Percentiles rank a stretch among this genome's conserved stretches.
phyloP scores from a whole-genome alignment of 2,797 vertebrate genomes.

The Aldrovandia affinis region DNA sequence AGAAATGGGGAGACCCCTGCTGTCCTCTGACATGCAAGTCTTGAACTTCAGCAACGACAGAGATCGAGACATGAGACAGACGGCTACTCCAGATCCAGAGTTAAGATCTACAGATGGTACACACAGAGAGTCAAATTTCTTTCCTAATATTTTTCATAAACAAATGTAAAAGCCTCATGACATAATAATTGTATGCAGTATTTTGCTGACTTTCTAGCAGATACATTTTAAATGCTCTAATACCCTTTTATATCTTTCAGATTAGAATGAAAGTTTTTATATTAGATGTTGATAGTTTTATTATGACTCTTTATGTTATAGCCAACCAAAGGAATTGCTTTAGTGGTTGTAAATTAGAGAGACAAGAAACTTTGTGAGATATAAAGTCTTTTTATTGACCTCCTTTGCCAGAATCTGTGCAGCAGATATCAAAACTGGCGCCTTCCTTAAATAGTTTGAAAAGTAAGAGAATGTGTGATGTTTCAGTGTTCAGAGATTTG shows the following conservation, averaged over 20 bases:
- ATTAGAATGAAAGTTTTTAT: not conserved
- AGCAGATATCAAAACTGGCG: slow-evolving; percentile 8
- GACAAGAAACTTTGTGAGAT: not conserved
- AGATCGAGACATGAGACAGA: too few species aligned
- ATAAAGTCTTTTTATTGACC: not conserved
- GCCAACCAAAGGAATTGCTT: not conserved
- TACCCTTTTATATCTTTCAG: not conserved
- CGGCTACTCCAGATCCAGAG: too few species aligned
- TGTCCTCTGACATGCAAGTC: too few species aligned
- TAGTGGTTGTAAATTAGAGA: slow-evolving; percentile 1
- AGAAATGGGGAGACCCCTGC: too few species aligned
- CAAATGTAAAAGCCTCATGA: too few species aligned
- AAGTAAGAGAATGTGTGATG: too few species aligned
- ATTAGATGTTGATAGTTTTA: not conserved
- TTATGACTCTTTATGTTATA: slow-evolving; percentile 1
- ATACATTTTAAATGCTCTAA: not conserved
- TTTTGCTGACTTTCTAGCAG: not conserved
- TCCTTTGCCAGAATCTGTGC: not conserved
- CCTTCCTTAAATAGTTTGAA: slow-evolving; percentile 3
- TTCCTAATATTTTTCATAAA: too few species aligned
- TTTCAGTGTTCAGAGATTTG: not conserved
- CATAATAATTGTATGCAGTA: not conserved
- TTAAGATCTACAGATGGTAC: too few species aligned
- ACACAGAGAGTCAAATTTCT: too few species aligned
- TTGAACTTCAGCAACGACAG: too few species aligned